A percentile compares a stretch with the other conserved stretches of the same genome.
phyloP scores from a whole-genome alignment of 2,113 vertebrate species.

The Larimichthys crocea region DNA sequence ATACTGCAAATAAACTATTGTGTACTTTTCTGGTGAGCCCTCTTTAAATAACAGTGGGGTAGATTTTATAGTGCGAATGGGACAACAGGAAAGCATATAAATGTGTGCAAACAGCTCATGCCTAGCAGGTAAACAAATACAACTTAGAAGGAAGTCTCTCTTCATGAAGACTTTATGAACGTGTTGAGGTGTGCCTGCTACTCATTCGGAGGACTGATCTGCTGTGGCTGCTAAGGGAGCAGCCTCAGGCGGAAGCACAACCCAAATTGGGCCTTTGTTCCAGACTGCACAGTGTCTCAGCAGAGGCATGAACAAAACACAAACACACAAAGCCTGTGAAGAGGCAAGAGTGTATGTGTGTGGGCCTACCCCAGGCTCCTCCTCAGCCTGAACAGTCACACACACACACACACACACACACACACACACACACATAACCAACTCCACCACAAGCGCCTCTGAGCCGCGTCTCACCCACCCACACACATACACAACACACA shows the following conservation, averaged over 20 bases:
- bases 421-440: slow-evolving; percentile 55
- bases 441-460: slow-evolving; percentile 74
- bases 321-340: slow-evolving; percentile 73
- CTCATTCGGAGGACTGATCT: slow-evolving; percentile 32
- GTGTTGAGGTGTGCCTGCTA: slow-evolving; percentile 43
- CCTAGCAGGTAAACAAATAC: slow-evolving; percentile 25
- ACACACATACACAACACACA: slow-evolving; percentile 72
- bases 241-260: slow-evolving; percentile 56
- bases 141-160: slow-evolving; percentile 3
- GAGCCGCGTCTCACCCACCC: slow-evolving; percentile 72
- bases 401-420: slow-evolving; percentile 40
- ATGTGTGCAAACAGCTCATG: slow-evolving; percentile 26
- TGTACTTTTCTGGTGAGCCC: slow-evolving; percentile 8
- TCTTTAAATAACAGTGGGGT: slow-evolving; percentile 10
- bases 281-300: slow-evolving; percentile 59
- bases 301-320: slow-evolving; percentile 70
- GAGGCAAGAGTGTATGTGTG: slow-evolving; percentile 64
- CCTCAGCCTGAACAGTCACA: slow-evolving; percentile 52
- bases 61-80: slow-evolving; percentile 2
- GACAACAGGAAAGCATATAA: slow-evolving; percentile 10
- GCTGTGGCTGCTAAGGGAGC: slow-evolving; percentile 60
- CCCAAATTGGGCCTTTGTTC: slow-evolving; percentile 70
- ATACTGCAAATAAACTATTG: slow-evolving; percentile 21
- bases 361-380: slow-evolving; percentile 69
- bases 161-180: slow-evolving; percentile 20